A percentile compares a stretch with the other conserved stretches of the same genome.
Evolutionary conservation across 2,888 invertebrate species (phyloP).

Genomic region (Drosophila quinaria): DNA sequence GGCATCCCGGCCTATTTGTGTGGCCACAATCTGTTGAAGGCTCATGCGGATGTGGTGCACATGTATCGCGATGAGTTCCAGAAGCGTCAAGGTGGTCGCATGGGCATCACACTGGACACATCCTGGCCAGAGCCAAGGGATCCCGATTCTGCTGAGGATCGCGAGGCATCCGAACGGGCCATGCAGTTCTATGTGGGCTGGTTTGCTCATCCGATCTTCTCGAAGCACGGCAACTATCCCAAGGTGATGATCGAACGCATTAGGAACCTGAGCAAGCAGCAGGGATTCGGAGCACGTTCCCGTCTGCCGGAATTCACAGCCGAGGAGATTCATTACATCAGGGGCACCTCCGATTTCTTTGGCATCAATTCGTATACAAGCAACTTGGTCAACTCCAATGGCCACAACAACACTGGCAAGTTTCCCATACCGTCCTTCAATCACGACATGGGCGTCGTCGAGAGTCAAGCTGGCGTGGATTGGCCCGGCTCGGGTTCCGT

Average conservation of each 20-base stretch:
- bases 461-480: constrained; percentile 86
- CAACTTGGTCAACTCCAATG: constrained; percentile 85
- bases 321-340: constrained; percentile 88
- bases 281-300: constrained; percentile 87
- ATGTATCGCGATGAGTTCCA: constrained; percentile 88
- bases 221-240: constrained; percentile 89
- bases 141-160: constrained; percentile 86
- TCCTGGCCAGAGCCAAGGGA: constrained; percentile 88
- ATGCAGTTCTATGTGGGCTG: constrained; percentile 89
- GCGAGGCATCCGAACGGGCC: constrained; percentile 88
- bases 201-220: constrained; percentile 90
- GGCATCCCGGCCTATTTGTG: constrained; percentile 90
- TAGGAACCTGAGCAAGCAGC: constrained; percentile 87
- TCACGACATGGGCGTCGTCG: constrained; percentile 88
- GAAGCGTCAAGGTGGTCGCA: constrained; percentile 87
- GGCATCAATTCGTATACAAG: constrained; percentile 92
- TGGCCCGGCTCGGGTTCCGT: constrained; percentile 88
- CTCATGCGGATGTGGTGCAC: constrained; percentile 90
- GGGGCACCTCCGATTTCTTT: constrained; percentile 90
- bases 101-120: constrained; percentile 88
- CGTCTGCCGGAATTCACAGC: constrained; percentile 88
- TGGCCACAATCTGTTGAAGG: constrained; percentile 90
- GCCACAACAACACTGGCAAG: constrained; percentile 84
- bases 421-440: constrained; percentile 87
- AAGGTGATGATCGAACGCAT: constrained; percentile 88